Evolutionary conservation across 2,113 vertebrate genomes (phyloP).

Genomic region (Pampusana beccarii): DNA sequence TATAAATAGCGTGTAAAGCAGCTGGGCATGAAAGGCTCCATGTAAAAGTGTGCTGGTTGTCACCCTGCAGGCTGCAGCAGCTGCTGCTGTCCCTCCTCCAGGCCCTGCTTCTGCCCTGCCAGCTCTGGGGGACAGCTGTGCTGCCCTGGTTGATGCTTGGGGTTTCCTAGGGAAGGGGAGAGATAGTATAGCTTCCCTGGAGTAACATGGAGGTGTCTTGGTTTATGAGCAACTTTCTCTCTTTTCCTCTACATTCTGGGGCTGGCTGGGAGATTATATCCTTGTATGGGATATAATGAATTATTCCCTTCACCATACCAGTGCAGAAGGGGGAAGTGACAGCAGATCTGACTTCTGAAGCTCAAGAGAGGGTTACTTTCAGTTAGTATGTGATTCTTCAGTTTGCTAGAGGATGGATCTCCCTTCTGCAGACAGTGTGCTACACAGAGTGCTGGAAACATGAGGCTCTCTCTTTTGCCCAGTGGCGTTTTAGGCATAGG

Average conservation of each 20-base stretch:
- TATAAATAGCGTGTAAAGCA: background rate
- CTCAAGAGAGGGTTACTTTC: background rate
- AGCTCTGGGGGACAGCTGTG: background rate
- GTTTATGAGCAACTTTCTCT: background rate
- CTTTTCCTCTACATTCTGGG: background rate
- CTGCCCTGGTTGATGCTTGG: background rate
- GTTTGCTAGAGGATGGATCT: background rate
- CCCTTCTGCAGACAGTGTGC: background rate
- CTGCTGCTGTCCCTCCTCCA: background rate
- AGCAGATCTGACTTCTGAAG: background rate
- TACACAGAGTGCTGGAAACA: background rate
- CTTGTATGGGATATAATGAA: background rate
- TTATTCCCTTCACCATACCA: background rate
- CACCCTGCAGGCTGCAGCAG: background rate
- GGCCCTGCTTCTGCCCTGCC: background rate
- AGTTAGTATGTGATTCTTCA: background rate
- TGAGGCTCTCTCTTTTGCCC: background rate
- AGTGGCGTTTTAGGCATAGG: background rate
- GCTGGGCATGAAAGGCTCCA: background rate
- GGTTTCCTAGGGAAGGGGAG: background rate
- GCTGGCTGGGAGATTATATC: background rate
- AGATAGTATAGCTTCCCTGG: background rate
- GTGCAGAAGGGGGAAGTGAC: background rate
- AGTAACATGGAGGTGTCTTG: background rate
- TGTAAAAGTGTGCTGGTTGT: background rate